phyloP scores from a whole-genome alignment of 2,797 vertebrate genomes.

The Thalassophryne amazonica region DNA sequence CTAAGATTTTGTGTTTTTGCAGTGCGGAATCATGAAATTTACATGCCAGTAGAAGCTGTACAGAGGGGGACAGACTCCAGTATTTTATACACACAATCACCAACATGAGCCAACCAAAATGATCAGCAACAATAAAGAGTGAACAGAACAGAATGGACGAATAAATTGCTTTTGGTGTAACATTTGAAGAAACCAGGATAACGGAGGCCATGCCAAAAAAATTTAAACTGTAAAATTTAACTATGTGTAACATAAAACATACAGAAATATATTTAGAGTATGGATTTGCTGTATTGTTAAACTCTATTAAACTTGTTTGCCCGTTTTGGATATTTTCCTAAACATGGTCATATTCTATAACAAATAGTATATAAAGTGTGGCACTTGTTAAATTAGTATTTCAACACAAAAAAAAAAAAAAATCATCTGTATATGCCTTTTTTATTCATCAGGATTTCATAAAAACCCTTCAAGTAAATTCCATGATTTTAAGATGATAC shows the following conservation, averaged over 20 bases:
- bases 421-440: neutral
- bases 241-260: neutral
- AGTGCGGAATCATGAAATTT: slow-evolving; percentile 55
- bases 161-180: neutral
- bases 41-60: slow-evolving; percentile 40
- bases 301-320: neutral
- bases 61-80: slow-evolving; percentile 21
- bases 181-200: neutral
- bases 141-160: too few relatives aligned
- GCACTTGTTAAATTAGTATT: neutral
- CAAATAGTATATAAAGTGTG: neutral
- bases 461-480: neutral
- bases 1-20: slow-evolving; percentile 57
- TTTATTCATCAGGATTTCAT: neutral
- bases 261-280: too few relatives aligned
- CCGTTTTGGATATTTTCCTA: neutral
- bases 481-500: neutral
- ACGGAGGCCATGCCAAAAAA: neutral
- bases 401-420: neutral
- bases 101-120: slow-evolving; percentile 12
- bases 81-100: slow-evolving; percentile 4
- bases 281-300: neutral
- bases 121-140: slow-evolving; percentile 1
- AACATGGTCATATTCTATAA: neutral
- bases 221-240: neutral